Evolutionary conservation across 2,888 invertebrate species (phyloP).

Genomic region (Agelastica alni): DNA sequence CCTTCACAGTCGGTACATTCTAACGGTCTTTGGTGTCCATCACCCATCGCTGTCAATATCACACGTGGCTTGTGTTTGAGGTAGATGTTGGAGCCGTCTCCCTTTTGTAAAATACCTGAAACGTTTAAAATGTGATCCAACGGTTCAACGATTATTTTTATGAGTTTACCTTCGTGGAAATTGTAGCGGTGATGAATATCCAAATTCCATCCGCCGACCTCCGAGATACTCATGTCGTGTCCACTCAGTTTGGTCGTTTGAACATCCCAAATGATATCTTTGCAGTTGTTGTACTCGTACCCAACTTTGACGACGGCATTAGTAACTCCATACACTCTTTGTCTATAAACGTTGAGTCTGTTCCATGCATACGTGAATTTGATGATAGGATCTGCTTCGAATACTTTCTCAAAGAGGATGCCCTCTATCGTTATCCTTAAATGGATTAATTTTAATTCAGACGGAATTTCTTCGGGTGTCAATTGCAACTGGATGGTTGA

Average conservation of each 20-base stretch:
- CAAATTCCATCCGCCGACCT: conserved; percentile 97
- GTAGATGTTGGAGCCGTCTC: conserved; percentile 95
- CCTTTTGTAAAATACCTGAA: conserved; percentile 91
- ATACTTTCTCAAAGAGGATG: conserved; percentile 86
- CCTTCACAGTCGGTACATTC: conserved; percentile 84
- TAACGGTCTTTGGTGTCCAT: conserved; percentile 85
- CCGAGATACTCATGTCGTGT: conserved; percentile 95
- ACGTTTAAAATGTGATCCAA: conserved; percentile 14
- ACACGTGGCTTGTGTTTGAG: conserved; percentile 90
- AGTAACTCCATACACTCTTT: conserved; percentile 95
- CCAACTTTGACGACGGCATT: conserved; percentile 95
- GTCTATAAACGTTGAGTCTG: conserved; percentile 91
- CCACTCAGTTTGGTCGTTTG: conserved; percentile 94
- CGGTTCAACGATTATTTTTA: background rate
- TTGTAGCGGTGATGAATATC: conserved; percentile 98
- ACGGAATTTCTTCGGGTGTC: conserved; percentile 82
- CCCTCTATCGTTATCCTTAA: conserved; percentile 93
- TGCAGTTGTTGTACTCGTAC: conserved; percentile 92
- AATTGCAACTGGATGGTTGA: conserved; percentile 91
- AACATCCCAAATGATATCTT: conserved; percentile 92
- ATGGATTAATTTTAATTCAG: conserved; percentile 84
- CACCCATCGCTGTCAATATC: conserved; percentile 89
- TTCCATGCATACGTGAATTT: conserved; percentile 99
- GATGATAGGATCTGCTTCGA: conserved; percentile 95
- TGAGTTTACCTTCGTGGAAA: conserved; percentile 83